Evolutionary conservation across 2,113 vertebrate species (phyloP), one percentile per base, ranked within the genome.

Genomic region (Ramphastos sulfuratus): DNA sequence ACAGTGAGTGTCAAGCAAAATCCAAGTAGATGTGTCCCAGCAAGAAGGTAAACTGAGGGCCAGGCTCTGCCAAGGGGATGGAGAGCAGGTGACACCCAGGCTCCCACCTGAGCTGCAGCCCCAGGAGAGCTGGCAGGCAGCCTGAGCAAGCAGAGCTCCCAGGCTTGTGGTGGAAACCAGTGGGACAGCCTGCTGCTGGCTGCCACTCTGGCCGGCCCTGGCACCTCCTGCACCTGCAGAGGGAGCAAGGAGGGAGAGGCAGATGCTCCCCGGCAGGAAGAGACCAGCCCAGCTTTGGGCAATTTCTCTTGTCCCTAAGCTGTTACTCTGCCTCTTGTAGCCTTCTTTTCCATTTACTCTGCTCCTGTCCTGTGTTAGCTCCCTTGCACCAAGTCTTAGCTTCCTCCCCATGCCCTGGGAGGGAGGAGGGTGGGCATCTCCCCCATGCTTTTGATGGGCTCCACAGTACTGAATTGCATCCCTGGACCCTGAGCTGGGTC

Each of bases 401-500:
- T 46, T 24, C 44, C 20, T 58, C 30, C 52, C 65, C 2, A 0
- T n/a, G 60, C 20, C n/a, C 30, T 3, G 8, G 6, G 27, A 69
- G 17, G 35, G 23, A 84, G 52, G 52, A 39, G 7, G 30, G 30
- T 6, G 66, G 30, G 35, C 1, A 1, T 37, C 71, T 54, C 50
- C 65, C 33, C 65, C 4, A 1, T 6, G 42, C 42, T 42, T 3
- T 0, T 0, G 0, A 9, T 48, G 56, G 52, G 39, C 28, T 70
- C 28, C 65, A 58, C 0, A 0, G 28, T 65, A 14, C 3, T 6
- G 5, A 69, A 77, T 2, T 42, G 48, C 44, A 27, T 16, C 28
- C 55, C 50, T 0, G 2, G 60, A 27, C 67, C 55, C n/a, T 0
- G 0, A 83, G 50, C 6, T 1, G 2, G 27, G 50, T 28, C 0